Evolutionary conservation across 2,113 vertebrate species (phyloP).

Genomic region (Psilopsiagon aurifrons): DNA sequence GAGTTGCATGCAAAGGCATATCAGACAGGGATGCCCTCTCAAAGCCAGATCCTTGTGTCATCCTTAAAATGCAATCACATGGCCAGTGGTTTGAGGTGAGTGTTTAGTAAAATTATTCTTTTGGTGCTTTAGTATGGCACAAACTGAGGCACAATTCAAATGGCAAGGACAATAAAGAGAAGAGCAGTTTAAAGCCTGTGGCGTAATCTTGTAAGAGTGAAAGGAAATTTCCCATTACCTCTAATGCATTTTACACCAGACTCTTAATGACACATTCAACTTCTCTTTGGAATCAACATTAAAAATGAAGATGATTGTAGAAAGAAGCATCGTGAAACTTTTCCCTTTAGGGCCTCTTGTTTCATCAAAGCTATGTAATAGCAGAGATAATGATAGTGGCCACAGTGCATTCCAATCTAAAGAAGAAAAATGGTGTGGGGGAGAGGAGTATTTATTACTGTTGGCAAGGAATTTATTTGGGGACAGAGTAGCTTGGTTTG

Average conservation of each 20-base stretch:
- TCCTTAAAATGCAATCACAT: slow-evolving; percentile 95
- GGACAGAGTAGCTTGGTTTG: neutral
- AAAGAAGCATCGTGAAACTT: neutral
- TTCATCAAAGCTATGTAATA: neutral
- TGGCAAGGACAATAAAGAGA: neutral
- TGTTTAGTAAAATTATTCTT: neutral
- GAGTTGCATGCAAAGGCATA: slow-evolving; percentile 91
- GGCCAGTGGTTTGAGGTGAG: slow-evolving; percentile 97
- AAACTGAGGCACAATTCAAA: neutral
- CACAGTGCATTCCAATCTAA: neutral
- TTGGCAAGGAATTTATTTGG: neutral
- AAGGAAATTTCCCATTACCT: neutral
- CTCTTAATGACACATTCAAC: neutral
- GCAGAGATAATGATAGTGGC: neutral
- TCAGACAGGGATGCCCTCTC: slow-evolving; percentile 92
- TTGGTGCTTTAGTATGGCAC: neutral
- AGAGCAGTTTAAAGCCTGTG: neutral
- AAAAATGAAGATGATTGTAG: neutral
- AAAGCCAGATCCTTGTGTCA: slow-evolving; percentile 93
- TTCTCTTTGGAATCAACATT: neutral
- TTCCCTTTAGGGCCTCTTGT: neutral
- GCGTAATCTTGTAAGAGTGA: neutral
- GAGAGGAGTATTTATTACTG: neutral
- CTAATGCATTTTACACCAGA: neutral
- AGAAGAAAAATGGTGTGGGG: neutral